Evolutionary conservation across 1,140 invertebrate species (phyloP), one percentile per base, ranked within the genome.

Genomic region (Zaprionus nigranus): DNA sequence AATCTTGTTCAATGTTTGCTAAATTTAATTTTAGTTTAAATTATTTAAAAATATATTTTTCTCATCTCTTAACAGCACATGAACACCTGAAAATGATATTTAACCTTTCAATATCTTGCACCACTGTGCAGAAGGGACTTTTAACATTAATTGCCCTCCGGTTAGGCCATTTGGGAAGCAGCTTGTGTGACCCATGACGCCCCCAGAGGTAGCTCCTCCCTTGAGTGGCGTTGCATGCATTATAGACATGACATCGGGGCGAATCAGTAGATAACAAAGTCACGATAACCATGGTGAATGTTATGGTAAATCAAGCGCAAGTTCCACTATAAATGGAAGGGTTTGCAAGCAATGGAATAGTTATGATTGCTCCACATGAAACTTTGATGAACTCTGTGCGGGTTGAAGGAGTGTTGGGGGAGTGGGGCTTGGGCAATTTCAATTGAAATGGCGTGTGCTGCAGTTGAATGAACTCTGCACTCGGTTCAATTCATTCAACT

Each of bases 261-360:
- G 67, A 71, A 75, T 84, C 70, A 54, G 43, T 56, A 90, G 85
- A 90, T 90, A 90, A 88, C 84, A 88, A 86, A 66, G 40, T 40
- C 59, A 15, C 63, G 58, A 88, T 88, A 75, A 81, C 84, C 84
- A 88, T 90, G 85, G 84, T 88, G 81, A 86, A 86, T 81, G 65
- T 53, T 30, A 17, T 81, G 69, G 57, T 30, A 24, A 62, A 26
- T 68, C 65, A 57, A 66, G 34, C 28, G 34, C 15, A 49, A 51
- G 11, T 6, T 13, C 28, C 36, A 43, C 36, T 58, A 30, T 38
- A 58, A 17, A 36, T 57, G 20, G 9, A 36, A 15, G 17, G 28
- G 56, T 38, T 17, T 26, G 17, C 20, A 12, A n/a, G n/a, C 12
- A n/a, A n/a, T 72, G 62, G 26, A 66, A 79, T 63, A 66, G 77